Conservation (phyloP, 2,797 vertebrate species). For the Hydrocynus forskahlii region DNA sequence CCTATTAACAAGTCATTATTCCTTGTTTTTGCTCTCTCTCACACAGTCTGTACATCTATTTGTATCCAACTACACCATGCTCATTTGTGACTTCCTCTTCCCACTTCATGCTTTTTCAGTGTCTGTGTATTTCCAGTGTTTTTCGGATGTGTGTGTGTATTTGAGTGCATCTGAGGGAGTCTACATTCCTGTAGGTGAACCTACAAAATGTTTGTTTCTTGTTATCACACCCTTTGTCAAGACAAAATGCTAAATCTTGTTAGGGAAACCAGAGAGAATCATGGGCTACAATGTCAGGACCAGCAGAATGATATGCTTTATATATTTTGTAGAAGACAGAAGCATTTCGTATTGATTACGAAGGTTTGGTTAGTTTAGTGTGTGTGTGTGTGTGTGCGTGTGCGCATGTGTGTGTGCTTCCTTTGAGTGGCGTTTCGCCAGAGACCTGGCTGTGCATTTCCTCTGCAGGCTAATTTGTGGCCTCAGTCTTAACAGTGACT, state of each 20-base stretch:
- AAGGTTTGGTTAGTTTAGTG: no score
- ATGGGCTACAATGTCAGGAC: neutral
- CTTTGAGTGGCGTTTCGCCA: conserved; percentile 68
- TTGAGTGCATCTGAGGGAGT: conserved; percentile 11
- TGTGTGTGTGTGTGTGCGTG: conserved; percentile 17
- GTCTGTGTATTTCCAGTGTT: neutral
- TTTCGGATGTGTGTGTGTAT: conserved; percentile 3
- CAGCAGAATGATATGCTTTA: no score
- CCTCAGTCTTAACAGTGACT: conserved; percentile 58
- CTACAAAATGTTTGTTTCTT: neutral
- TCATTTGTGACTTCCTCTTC: neutral
- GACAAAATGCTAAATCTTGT: neutral
- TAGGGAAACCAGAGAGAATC: neutral
- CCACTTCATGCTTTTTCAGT: conserved; percentile 11
- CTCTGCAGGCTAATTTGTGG: conserved; percentile 67
- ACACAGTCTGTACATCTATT: conserved; percentile 35
- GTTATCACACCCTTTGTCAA: neutral
- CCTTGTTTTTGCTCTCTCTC: conserved; percentile 46
- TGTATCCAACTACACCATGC: no score
- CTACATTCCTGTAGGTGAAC: neutral
- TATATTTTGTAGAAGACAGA: neutral
- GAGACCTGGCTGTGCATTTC: conserved; percentile 69
- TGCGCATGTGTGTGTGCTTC: conserved; percentile 59
- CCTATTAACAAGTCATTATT: conserved; percentile 53
- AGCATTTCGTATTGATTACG: no score